phyloP scores from a whole-genome alignment of 1,140 invertebrate species.

The Pectinophora gossypiella region DNA sequence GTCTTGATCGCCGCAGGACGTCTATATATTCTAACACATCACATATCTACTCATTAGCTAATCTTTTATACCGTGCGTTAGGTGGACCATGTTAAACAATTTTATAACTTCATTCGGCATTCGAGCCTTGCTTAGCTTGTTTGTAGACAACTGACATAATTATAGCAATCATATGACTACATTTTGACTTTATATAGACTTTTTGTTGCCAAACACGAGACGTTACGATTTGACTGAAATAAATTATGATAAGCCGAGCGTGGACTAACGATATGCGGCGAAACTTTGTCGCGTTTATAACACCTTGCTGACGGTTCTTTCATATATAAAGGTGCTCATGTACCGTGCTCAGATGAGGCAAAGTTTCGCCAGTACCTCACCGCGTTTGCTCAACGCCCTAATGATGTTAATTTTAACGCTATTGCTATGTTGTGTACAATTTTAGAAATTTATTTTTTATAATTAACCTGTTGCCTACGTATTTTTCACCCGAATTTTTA shows the following conservation, averaged over 20 bases:
- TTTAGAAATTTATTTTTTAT: slow-evolving; percentile 63
- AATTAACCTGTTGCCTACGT: slow-evolving; percentile 37
- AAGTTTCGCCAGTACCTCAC: not conserved
- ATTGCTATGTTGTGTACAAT: slow-evolving; percentile 42
- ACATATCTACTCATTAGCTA: slow-evolving; percentile 68
- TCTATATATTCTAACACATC: slow-evolving; percentile 59
- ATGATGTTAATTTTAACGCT: slow-evolving; percentile 27
- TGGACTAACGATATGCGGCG: not conserved
- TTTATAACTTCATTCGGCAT: not conserved
- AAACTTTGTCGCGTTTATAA: not conserved
- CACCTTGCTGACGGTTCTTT: not conserved
- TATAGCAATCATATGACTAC: not conserved
- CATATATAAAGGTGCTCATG: not conserved
- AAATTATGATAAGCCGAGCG: not conserved
- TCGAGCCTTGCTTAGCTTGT: not conserved
- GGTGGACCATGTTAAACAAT: slow-evolving; percentile 44
- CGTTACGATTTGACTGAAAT: not conserved
- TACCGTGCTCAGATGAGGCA: not conserved
- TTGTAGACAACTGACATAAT: not conserved
- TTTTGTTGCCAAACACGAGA: not conserved
- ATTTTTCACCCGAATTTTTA: not conserved
- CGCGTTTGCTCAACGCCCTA: slow-evolving; percentile 4
- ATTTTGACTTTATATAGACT: not conserved
- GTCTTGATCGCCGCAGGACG: slow-evolving; percentile 28
- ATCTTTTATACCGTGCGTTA: slow-evolving; percentile 58